A percentile compares a stretch with the other conserved stretches of the same genome.
These are phyloP conservation scores for Mimachlamys varia DNA, from an alignment of 2,888 invertebrate species.

Conservation along the genomic window DNA sequence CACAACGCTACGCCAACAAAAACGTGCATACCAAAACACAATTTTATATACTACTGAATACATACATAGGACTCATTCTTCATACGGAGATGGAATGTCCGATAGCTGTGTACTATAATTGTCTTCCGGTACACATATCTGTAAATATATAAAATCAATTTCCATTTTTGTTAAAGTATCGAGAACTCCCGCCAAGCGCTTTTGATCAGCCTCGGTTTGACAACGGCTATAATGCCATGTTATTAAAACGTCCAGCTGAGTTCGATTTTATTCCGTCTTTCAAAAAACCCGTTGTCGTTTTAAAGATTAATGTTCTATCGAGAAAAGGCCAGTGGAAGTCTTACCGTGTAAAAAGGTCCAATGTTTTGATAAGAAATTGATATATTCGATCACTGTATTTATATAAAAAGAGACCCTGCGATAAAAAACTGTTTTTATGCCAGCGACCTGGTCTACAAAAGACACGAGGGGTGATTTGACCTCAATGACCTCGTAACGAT, in stretches of 20 bases:
- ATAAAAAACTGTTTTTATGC: not conserved
- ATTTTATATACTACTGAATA: not conserved
- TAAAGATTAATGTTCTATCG: not conserved
- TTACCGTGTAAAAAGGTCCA: not conserved
- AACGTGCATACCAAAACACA: not conserved
- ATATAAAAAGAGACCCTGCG: not conserved
- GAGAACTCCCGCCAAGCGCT: not conserved
- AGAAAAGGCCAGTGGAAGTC: not conserved
- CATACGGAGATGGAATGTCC: not conserved
- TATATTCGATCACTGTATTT: not conserved
- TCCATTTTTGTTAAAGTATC: not conserved
- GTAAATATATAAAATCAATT: not conserved
- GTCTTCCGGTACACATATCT: not conserved
- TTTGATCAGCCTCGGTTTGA: not conserved
- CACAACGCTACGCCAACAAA: no score
- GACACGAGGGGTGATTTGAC: not conserved
- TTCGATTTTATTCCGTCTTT: constrained; percentile 13
- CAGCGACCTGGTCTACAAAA: not conserved
- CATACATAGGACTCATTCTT: not conserved
- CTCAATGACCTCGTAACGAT: not conserved
- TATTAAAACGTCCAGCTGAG: constrained; percentile 9
- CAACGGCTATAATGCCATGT: not conserved
- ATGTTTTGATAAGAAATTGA: not conserved
- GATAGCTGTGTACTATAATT: not conserved
- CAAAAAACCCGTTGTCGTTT: not conserved